Evolutionary conservation across 2,797 vertebrate species (phyloP).

Genomic region (Passerculus sandwichensis): DNA sequence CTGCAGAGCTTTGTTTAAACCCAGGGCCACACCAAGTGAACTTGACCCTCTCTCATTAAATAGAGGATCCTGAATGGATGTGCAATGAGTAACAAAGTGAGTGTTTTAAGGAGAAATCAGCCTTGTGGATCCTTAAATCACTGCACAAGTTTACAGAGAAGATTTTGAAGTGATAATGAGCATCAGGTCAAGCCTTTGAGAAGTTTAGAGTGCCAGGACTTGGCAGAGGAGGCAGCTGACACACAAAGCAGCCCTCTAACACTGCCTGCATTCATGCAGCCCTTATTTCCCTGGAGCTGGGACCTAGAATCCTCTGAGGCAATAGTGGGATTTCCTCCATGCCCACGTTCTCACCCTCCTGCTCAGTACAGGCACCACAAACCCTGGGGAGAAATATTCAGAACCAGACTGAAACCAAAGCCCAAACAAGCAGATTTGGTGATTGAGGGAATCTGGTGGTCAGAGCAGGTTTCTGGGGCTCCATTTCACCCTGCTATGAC

Average conservation of each 20-base stretch:
- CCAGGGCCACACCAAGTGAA: not conserved
- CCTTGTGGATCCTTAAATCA: not conserved
- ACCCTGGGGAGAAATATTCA: not conserved
- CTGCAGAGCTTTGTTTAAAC: not conserved
- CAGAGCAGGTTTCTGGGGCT: not conserved
- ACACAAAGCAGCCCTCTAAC: fast-evolving
- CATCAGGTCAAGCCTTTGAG: not conserved
- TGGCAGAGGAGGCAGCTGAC: not conserved
- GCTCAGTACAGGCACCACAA: not conserved
- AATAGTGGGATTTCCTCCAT: fast-evolving
- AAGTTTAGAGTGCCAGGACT: not conserved
- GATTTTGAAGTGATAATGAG: not conserved
- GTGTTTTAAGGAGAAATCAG: not conserved
- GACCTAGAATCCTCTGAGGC: not conserved
- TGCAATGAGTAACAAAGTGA: not conserved
- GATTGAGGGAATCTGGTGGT: not conserved
- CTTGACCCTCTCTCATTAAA: not conserved
- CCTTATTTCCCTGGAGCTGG: not conserved
- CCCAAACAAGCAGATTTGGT: not conserved
- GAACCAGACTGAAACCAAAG: not conserved
- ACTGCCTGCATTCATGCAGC: not conserved
- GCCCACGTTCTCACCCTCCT: not conserved
- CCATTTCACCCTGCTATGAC: not conserved
- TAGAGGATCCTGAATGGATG: not conserved
- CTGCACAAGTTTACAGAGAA: not conserved